Conservation (phyloP, 2,888 invertebrate genomes). For the Muschampia plurimacula region DNA sequence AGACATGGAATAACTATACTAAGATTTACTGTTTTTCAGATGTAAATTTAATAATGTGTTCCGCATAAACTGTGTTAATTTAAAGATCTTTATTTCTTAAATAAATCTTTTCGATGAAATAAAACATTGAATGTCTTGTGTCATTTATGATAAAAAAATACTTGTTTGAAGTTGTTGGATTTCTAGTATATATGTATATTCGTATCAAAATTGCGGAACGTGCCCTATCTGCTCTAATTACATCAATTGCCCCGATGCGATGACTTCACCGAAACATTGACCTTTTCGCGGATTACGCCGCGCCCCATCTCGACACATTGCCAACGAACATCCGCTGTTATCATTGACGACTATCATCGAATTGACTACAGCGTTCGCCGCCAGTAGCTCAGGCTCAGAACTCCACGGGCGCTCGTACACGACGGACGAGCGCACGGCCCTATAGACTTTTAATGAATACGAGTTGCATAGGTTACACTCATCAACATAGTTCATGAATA, state of each 20-base stretch:
- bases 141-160: background rate
- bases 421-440: slow-evolving; percentile 17
- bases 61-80: too few relatives aligned
- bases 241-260: slow-evolving; percentile 61
- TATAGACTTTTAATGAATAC: background rate
- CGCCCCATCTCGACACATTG: slow-evolving; percentile 49
- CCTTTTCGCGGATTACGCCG: slow-evolving; percentile 70
- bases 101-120: background rate
- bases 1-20: too few relatives aligned
- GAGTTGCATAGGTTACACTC: background rate
- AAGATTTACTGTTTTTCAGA: too few relatives aligned
- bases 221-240: slow-evolving; percentile 48
- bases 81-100: too few relatives aligned
- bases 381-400: slow-evolving; percentile 44
- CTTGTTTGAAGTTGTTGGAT: background rate
- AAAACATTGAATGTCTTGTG: background rate
- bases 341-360: slow-evolving; percentile 54
- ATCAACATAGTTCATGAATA: slow-evolving; percentile 15
- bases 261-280: slow-evolving; percentile 79
- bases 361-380: slow-evolving; percentile 27
- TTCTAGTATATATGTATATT: background rate
- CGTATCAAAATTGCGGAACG: slow-evolving; percentile 12
- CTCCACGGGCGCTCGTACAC: slow-evolving; percentile 41
- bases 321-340: slow-evolving; percentile 56
- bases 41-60: too few relatives aligned